Percentiles rank a stretch among this genome's conserved stretches.
phyloP scores from a whole-genome alignment of 2,888 invertebrate species.

The Ariolimax columbianus region DNA sequence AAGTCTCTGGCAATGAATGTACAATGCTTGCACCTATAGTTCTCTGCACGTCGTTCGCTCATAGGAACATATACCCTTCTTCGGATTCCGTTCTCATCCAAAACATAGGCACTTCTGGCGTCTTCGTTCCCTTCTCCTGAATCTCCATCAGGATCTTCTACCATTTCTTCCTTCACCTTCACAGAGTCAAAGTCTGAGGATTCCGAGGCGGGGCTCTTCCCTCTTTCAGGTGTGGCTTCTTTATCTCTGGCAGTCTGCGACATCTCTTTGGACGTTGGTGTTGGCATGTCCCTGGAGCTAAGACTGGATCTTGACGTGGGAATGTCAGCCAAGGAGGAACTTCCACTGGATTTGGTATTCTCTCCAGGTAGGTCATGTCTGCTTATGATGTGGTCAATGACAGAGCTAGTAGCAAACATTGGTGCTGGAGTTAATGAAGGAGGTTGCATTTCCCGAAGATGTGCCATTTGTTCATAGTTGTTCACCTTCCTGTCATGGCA shows the following conservation, averaged over 20 bases:
- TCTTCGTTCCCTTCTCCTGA: slow-evolving; percentile 29
- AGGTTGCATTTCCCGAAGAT: slow-evolving; percentile 42
- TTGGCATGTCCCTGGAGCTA: not conserved
- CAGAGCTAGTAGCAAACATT: slow-evolving; percentile 10
- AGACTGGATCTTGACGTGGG: not conserved
- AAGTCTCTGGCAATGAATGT: slow-evolving; percentile 58
- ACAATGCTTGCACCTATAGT: slow-evolving; percentile 56
- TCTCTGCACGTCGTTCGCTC: slow-evolving; percentile 53
- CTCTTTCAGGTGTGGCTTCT: slow-evolving; percentile 20
- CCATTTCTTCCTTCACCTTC: slow-evolving; percentile 34
- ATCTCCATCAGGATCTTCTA: slow-evolving; percentile 35
- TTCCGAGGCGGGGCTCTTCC: slow-evolving; percentile 41
- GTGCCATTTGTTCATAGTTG: slow-evolving; percentile 46
- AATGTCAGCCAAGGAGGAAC: slow-evolving; percentile 16
- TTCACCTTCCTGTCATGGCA: slow-evolving; percentile 66
- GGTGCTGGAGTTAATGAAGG: slow-evolving; percentile 48
- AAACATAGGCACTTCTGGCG: slow-evolving; percentile 6
- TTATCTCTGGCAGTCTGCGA: not conserved
- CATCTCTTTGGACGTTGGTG: not conserved
- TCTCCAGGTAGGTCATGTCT: slow-evolving; percentile 3
- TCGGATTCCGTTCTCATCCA: slow-evolving; percentile 42
- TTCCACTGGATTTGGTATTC: not conserved
- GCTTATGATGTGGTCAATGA: slow-evolving; percentile 36
- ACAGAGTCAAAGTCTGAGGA: slow-evolving; percentile 21
- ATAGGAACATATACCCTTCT: slow-evolving; percentile 48